phyloP scores from a whole-genome alignment of 37 sponge, comb jelly and placozoan species.

The Crambe crambe region DNA sequence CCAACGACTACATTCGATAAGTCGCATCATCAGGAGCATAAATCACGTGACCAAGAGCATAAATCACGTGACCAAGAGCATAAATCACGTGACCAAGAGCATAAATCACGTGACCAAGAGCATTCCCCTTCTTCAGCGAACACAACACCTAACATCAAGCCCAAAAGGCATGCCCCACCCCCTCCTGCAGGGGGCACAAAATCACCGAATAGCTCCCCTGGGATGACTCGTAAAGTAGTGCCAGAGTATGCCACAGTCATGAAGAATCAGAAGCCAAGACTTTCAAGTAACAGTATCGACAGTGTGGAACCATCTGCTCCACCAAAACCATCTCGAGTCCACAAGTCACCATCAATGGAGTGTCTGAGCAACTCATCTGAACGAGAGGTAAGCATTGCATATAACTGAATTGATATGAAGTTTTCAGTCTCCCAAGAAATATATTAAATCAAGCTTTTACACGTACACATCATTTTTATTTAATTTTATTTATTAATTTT shows the following conservation, averaged over 20 bases:
- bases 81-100: neutral
- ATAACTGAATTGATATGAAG: too few relatives aligned
- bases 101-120: neutral
- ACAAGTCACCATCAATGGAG: constrained; percentile 7
- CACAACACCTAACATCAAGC: constrained; percentile 1
- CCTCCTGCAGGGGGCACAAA: constrained; percentile 12
- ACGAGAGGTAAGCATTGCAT: neutral
- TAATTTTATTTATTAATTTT: too few relatives aligned
- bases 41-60: neutral
- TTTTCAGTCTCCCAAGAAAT: too few relatives aligned
- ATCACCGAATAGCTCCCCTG: neutral
- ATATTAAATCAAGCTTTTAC: too few relatives aligned
- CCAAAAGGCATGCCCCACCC: constrained; percentile 56
- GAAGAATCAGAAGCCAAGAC: constrained; percentile 1
- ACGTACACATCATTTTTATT: too few relatives aligned
- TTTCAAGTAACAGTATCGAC: neutral
- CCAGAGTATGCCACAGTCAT: constrained; percentile 3
- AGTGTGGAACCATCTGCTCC: neutral
- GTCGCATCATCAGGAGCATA: neutral
- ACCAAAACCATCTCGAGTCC: neutral
- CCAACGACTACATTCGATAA: neutral
- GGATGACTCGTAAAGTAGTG: neutral
- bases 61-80: neutral
- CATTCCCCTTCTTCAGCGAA: neutral
- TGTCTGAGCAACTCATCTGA: neutral